These are phyloP conservation scores for Albula glossodonta DNA, from an alignment of 2,113 vertebrate species.

Conservation along the genomic window DNA sequence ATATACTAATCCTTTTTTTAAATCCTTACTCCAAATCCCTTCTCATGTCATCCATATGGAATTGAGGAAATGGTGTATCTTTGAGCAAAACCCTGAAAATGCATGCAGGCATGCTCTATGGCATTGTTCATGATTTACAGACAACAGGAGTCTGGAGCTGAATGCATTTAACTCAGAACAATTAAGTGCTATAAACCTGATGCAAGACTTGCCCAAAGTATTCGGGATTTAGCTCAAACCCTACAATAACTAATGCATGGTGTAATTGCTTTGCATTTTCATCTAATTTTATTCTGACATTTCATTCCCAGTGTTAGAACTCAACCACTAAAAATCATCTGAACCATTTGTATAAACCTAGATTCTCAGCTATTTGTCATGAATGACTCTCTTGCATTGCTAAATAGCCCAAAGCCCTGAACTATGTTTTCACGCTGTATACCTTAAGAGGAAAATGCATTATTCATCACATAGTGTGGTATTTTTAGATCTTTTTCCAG, in stretches of 20 bases:
- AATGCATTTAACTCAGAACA: too few relatives aligned
- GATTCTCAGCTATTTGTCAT: neutral
- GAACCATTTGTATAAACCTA: neutral
- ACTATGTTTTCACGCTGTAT: neutral
- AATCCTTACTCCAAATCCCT: too few relatives aligned
- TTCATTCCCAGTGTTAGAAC: neutral
- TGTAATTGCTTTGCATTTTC: neutral
- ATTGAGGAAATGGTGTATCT: neutral
- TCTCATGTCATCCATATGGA: too few relatives aligned
- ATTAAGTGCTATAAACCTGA: too few relatives aligned
- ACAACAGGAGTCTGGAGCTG: too few relatives aligned
- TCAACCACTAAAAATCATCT: neutral
- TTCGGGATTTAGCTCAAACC: neutral
- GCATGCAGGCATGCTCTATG: too few relatives aligned
- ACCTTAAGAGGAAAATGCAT: conserved; percentile 30
- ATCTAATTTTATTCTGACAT: neutral
- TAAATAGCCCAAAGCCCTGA: neutral
- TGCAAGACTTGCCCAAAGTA: neutral
- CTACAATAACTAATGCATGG: neutral
- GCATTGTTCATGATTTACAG: too few relatives aligned
- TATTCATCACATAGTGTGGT: conserved; percentile 33
- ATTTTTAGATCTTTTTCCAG: conserved; percentile 45
- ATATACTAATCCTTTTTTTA: too few relatives aligned
- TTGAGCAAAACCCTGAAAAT: neutral
- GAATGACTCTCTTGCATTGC: neutral